A percentile compares a stretch with the other conserved stretches of the same genome.
phyloP scores from a whole-genome alignment of 1,140 invertebrate species.

The Thaumatotibia leucotreta region DNA sequence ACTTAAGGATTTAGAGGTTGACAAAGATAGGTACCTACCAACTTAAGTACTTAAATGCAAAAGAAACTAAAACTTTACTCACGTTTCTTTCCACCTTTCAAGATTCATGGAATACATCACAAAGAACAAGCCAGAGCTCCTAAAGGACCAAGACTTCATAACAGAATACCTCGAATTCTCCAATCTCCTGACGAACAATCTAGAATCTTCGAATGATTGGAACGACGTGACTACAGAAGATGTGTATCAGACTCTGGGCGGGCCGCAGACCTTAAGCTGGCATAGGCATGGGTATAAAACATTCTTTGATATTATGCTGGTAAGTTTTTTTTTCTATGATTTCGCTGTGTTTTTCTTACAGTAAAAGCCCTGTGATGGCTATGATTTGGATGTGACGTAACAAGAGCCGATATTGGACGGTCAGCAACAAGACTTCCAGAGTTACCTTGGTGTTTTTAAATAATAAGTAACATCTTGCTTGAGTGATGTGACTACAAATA shows the following conservation, averaged over 20 bases:
- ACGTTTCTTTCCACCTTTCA: conserved; percentile 8
- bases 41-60: too few species aligned
- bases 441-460: too few species aligned
- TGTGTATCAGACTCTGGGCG: conserved; percentile 31
- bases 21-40: neutral
- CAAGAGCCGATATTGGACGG: too few species aligned
- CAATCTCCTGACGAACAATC: conserved; percentile 43
- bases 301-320: conserved; percentile 55
- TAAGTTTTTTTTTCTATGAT: conserved; percentile 38
- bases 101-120: conserved; percentile 26
- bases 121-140: conserved; percentile 29
- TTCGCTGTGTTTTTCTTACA: neutral
- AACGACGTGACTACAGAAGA: conserved; percentile 40
- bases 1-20: too few species aligned
- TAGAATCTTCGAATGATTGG: conserved; percentile 50
- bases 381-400: too few species aligned
- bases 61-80: too few species aligned
- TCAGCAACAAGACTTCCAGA: too few species aligned
- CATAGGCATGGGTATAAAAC: conserved; percentile 53
- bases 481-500: too few species aligned
- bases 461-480: too few species aligned
- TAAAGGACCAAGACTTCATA: conserved; percentile 42
- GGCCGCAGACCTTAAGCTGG: conserved; percentile 54
- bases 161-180: conserved; percentile 39
- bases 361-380: too few species aligned